A percentile compares a stretch with the other conserved stretches of the same genome.
Conservation (phyloP, 1,140 invertebrate genomes). For the Scylla paramamosain region DNA sequence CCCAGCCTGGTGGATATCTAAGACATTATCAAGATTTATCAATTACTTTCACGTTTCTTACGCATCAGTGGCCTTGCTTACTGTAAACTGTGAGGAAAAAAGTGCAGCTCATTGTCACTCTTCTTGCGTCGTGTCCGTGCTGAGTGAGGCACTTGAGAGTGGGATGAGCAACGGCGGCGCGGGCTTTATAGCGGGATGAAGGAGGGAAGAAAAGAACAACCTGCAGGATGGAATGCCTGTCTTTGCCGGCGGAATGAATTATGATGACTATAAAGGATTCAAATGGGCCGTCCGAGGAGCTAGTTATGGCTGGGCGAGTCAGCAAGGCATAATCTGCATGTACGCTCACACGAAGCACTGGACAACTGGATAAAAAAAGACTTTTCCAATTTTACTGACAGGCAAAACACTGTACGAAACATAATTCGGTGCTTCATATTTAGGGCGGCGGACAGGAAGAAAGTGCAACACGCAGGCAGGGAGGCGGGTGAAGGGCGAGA, state of each 20-base stretch:
- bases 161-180: background rate
- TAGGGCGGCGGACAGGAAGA: background rate
- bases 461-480: background rate
- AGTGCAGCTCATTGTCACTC: too few relatives aligned
- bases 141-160: background rate
- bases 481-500: background rate
- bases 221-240: background rate
- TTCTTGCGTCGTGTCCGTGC: background rate
- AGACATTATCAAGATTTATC: background rate
- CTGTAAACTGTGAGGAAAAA: background rate
- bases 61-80: background rate
- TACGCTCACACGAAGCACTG: background rate
- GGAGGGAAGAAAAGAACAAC: background rate
- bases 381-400: slow-evolving; percentile 2
- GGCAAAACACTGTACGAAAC: background rate
- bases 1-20: too few relatives aligned
- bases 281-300: background rate
- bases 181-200: background rate
- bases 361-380: background rate
- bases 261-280: background rate
- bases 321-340: background rate
- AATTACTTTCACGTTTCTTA: background rate
- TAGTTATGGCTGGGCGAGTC: background rate
- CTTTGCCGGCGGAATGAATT: background rate
- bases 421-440: background rate